Percentiles rank a stretch among this genome's conserved stretches.
Conservation (phyloP, 2,888 invertebrate genomes). For the Dryomyza anilis region DNA sequence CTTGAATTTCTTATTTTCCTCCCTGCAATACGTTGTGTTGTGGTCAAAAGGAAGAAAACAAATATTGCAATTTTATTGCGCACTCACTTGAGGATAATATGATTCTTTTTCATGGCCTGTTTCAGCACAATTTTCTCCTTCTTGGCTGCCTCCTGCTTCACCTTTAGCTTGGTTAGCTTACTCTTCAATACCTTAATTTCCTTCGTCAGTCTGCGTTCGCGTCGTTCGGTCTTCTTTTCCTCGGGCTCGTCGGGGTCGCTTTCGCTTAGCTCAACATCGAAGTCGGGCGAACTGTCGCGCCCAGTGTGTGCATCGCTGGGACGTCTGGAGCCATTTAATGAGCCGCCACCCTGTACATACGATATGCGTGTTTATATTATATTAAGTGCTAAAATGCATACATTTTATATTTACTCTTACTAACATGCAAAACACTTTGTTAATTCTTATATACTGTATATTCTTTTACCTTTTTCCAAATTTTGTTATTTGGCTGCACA, state of each 20-base stretch:
- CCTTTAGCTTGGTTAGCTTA: conserved; percentile 65
- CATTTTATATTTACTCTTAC: too few relatives aligned
- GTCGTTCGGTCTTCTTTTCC: conserved; percentile 69
- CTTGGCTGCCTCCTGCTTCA: conserved; percentile 74
- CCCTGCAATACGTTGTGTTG: too few relatives aligned
- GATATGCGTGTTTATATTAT: too few relatives aligned
- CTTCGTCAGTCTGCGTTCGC: conserved; percentile 70
- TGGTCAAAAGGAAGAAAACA: too few relatives aligned
- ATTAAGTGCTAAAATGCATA: too few relatives aligned
- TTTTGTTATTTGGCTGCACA: background rate
- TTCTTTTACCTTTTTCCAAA: conserved; percentile 16
- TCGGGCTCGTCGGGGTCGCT: conserved; percentile 71
- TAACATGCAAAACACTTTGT: too few relatives aligned
- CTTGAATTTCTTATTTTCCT: conserved; percentile 82
- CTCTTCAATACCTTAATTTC: conserved; percentile 59
- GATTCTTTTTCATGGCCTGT: conserved; percentile 81
- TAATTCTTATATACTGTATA: too few relatives aligned
- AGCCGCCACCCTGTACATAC: conserved; percentile 51
- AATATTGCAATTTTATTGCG: too few relatives aligned
- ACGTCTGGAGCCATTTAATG: conserved; percentile 54
- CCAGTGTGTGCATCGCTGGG: conserved; percentile 56
- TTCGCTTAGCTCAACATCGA: conserved; percentile 67
- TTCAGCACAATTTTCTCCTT: conserved; percentile 79
- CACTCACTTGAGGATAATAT: conserved; percentile 71
- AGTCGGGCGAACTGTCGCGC: conserved; percentile 67